Conservation (phyloP, 2,113 vertebrate genomes). For the Nyctibius bracteatus region DNA sequence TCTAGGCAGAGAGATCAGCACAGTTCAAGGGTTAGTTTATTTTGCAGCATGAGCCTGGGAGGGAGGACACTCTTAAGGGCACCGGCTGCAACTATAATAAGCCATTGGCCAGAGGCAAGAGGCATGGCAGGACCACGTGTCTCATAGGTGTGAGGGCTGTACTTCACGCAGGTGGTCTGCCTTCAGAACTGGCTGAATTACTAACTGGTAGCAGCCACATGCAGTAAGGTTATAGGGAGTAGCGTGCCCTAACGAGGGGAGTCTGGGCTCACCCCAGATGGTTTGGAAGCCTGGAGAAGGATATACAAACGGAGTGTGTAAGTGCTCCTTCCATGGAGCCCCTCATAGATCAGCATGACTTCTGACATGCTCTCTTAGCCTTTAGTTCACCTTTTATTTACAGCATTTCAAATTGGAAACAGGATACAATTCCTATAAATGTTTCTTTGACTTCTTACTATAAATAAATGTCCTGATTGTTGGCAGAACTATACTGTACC, state of each 20-base stretch:
- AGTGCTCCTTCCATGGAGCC: not conserved
- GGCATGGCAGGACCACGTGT: fast-evolving
- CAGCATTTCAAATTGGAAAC: not conserved
- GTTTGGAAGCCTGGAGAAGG: not conserved
- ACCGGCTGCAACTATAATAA: not conserved
- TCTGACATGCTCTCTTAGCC: not conserved
- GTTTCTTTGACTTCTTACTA: not conserved
- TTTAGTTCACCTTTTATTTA: not conserved
- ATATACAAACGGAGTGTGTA: not conserved
- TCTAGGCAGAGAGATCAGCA: not conserved
- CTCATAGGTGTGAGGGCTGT: not conserved
- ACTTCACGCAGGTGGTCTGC: not conserved
- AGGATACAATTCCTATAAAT: not conserved
- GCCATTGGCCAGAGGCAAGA: not conserved
- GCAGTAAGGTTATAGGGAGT: not conserved
- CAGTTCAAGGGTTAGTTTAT: not conserved
- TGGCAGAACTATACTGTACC: not conserved
- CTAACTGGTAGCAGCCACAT: fast-evolving
- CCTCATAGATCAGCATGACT: not conserved
- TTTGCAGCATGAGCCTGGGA: not conserved
- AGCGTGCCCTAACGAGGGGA: not conserved
- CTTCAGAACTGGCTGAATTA: not conserved
- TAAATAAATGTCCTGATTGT: not conserved
- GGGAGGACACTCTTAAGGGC: not conserved
- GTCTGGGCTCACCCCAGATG: fast-evolving